Conservation (phyloP, 2,113 vertebrate species). For the Petaurus breviceps region DNA sequence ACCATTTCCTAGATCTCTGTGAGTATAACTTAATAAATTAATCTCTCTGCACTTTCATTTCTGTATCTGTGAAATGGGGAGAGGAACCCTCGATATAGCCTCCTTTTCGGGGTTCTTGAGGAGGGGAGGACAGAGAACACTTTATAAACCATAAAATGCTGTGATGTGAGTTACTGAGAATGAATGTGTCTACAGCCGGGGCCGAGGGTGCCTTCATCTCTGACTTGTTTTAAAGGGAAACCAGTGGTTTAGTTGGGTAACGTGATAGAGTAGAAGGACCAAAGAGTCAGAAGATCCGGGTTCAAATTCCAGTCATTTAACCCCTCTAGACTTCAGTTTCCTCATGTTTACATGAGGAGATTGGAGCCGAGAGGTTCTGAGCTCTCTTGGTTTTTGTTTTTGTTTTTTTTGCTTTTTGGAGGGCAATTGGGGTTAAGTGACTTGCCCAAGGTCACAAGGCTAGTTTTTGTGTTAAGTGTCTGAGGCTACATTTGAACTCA, state of each 20-base stretch:
- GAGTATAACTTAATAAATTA: neutral
- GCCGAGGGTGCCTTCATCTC: neutral
- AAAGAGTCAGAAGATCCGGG: neutral
- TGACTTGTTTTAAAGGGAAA: neutral
- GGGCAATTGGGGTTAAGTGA: no score
- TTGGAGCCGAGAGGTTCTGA: neutral
- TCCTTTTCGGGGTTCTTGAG: neutral
- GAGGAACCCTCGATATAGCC: neutral
- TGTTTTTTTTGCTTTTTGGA: no score
- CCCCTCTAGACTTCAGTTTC: neutral
- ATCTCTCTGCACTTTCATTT: neutral
- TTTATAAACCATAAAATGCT: neutral
- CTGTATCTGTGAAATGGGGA: neutral
- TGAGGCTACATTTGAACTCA: no score
- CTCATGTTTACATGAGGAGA: neutral
- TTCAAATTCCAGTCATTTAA: neutral
- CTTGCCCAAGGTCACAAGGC: no score
- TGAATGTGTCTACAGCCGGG: neutral
- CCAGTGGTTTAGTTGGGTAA: neutral
- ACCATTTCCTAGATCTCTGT: neutral
- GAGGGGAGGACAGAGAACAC: neutral
- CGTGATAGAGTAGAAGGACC: neutral
- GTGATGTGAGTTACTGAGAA: neutral
- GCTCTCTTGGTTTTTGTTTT: no score
- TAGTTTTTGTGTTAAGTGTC: no score